phyloP scores from a whole-genome alignment of 2,797 vertebrate genomes.

The Myoxocephalus aenaeus region DNA sequence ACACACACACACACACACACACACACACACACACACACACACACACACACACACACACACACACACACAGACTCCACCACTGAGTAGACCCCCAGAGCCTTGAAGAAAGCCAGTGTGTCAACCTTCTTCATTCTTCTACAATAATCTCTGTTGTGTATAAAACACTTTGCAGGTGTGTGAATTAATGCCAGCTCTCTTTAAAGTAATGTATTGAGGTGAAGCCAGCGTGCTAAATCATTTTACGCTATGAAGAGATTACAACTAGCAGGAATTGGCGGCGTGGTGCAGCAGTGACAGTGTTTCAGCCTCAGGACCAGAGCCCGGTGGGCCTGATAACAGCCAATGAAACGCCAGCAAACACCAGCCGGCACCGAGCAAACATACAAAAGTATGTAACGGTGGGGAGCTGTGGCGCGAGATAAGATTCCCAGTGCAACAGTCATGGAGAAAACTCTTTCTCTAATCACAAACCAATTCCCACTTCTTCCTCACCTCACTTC shows the following conservation, averaged over 20 bases:
- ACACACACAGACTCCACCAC: not conserved
- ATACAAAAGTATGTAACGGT: conserved; percentile 46
- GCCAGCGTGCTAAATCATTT: conserved; percentile 64
- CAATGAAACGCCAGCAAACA: conserved; percentile 54
- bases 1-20: not conserved
- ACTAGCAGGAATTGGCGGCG: conserved; percentile 52
- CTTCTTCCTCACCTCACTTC: conserved; percentile 21
- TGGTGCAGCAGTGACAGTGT: conserved; percentile 45
- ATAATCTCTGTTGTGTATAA: conserved; percentile 58
- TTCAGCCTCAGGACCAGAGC: conserved; percentile 46
- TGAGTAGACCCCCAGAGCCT: conserved; percentile 31
- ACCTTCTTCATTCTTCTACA: conserved; percentile 37
- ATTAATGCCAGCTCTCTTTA: conserved; percentile 57
- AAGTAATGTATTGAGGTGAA: conserved; percentile 71
- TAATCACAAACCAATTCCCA: conserved; percentile 34
- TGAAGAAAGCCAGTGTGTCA: conserved; percentile 52
- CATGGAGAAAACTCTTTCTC: conserved; percentile 44
- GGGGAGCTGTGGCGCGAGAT: conserved; percentile 57
- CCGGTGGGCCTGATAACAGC: conserved; percentile 51
- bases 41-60: not conserved
- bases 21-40: not conserved
- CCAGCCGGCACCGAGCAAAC: conserved; percentile 50
- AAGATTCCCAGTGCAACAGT: conserved; percentile 62
- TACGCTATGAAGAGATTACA: conserved; percentile 71
- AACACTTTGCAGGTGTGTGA: conserved; percentile 58